Evolutionary conservation across 2,888 invertebrate species (phyloP).

Genomic region (Leptarthrus brevirostris): DNA sequence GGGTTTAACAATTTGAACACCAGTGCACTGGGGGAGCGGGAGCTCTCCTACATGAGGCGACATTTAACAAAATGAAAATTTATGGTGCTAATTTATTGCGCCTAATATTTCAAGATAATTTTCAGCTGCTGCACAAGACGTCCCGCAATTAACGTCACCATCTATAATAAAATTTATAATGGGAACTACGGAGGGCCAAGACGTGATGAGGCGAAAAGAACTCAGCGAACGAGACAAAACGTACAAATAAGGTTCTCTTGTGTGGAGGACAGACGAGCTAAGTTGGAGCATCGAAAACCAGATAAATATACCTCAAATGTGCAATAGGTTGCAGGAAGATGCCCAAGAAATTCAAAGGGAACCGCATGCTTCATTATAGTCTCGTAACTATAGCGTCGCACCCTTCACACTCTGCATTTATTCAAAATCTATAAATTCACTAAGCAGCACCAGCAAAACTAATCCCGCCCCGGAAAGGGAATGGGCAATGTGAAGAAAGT

Average conservation of each 20-base stretch:
- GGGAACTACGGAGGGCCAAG: not conserved
- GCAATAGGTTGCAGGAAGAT: not conserved
- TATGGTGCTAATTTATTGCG: slow-evolving; percentile 63
- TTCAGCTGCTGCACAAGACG: slow-evolving; percentile 55
- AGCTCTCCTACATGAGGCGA: slow-evolving; percentile 6
- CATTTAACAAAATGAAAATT: slow-evolving; percentile 59
- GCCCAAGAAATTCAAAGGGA: not conserved
- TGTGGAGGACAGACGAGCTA: not conserved
- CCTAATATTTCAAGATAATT: slow-evolving; percentile 59
- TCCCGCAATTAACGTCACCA: slow-evolving; percentile 58
- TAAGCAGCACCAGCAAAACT: too few relatives aligned
- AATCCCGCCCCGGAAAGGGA: not conserved
- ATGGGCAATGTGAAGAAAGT: slow-evolving; percentile 12
- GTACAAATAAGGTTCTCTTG: too few relatives aligned
- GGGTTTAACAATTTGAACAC: slow-evolving; percentile 15
- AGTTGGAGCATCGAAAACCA: not conserved
- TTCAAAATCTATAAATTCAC: too few relatives aligned
- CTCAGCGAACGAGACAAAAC: not conserved
- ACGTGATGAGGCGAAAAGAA: not conserved
- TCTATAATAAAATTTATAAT: slow-evolving; percentile 56
- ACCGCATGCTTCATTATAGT: not conserved
- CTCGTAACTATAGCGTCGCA: too few relatives aligned
- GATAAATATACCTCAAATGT: not conserved
- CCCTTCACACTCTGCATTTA: too few relatives aligned
- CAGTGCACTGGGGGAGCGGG: not conserved